phyloP scores from a whole-genome alignment of 2,888 invertebrate genomes.

The Sarcophaga carnaria region DNA sequence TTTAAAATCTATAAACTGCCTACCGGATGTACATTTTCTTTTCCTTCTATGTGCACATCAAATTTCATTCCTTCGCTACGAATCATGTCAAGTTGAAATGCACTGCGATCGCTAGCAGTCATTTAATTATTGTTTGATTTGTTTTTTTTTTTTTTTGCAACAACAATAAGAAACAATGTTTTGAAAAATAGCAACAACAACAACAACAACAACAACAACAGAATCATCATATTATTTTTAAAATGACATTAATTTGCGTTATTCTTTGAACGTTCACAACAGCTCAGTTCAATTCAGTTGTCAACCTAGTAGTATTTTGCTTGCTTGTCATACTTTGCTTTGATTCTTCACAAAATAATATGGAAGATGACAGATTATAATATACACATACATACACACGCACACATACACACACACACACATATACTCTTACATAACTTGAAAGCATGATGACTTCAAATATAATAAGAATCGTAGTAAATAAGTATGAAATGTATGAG shows the following conservation, averaged over 20 bases:
- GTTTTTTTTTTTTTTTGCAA: not conserved
- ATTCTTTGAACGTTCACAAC: not conserved
- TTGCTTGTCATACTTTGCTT: slow-evolving; percentile 53
- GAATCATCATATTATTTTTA: slow-evolving; percentile 46
- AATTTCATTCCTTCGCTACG: too few species aligned
- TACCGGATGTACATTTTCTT: too few species aligned
- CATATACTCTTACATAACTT: not conserved
- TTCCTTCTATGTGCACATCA: too few species aligned
- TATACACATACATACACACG: not conserved
- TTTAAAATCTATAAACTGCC: not conserved
- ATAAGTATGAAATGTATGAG: too few species aligned
- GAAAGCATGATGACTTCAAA: too few species aligned
- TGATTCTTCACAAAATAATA: slow-evolving; percentile 62
- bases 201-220: slow-evolving; percentile 20
- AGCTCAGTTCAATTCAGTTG: slow-evolving; percentile 41
- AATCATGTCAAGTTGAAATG: slow-evolving; percentile 36
- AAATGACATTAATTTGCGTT: slow-evolving; percentile 65
- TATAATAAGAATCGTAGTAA: too few species aligned
- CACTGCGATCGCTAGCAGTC: not conserved
- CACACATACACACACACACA: too few species aligned
- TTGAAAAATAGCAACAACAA: not conserved
- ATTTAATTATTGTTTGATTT: slow-evolving; percentile 26
- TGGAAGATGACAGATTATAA: slow-evolving; percentile 48
- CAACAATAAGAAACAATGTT: not conserved
- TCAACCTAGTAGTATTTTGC: slow-evolving; percentile 64